phyloP scores from a whole-genome alignment of 2,797 vertebrate genomes.

The Saxicola maurus region DNA sequence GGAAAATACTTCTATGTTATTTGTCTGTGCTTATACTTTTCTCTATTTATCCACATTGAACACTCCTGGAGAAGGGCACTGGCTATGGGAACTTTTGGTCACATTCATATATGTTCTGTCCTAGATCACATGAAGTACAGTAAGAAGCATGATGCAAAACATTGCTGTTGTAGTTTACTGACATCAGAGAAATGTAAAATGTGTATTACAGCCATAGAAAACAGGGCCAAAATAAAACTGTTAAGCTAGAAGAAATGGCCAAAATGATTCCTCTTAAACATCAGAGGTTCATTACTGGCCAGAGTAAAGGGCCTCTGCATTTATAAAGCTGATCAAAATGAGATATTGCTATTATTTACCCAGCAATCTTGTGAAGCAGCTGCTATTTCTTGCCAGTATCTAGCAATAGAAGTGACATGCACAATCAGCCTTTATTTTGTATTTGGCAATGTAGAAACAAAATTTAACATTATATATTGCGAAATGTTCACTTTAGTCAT shows the following conservation, averaged over 20 bases:
- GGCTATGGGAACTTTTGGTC: not conserved
- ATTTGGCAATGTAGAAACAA: not conserved
- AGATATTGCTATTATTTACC: not conserved
- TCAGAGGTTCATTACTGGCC: not conserved
- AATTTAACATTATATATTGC: not conserved
- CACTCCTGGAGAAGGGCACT: not conserved
- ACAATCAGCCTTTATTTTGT: not conserved
- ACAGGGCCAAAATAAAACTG: not conserved
- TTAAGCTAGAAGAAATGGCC: not conserved
- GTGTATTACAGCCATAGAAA: not conserved
- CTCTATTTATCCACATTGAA: not conserved
- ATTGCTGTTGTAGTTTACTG: not conserved
- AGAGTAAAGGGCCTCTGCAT: not conserved
- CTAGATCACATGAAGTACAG: not conserved
- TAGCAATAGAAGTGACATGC: not conserved
- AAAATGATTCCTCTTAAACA: not conserved
- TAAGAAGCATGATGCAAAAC: not conserved
- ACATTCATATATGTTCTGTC: not conserved
- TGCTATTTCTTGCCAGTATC: not conserved
- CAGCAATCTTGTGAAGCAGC: not conserved
- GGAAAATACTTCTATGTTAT: not conserved
- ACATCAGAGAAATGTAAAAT: not conserved
- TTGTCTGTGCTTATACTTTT: not conserved
- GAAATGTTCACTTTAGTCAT: not conserved
- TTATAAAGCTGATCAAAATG: not conserved